Percentiles rank a stretch among this genome's conserved stretches.
phyloP scores from a whole-genome alignment of 2,888 invertebrate genomes.

The Pterostichus niger region DNA sequence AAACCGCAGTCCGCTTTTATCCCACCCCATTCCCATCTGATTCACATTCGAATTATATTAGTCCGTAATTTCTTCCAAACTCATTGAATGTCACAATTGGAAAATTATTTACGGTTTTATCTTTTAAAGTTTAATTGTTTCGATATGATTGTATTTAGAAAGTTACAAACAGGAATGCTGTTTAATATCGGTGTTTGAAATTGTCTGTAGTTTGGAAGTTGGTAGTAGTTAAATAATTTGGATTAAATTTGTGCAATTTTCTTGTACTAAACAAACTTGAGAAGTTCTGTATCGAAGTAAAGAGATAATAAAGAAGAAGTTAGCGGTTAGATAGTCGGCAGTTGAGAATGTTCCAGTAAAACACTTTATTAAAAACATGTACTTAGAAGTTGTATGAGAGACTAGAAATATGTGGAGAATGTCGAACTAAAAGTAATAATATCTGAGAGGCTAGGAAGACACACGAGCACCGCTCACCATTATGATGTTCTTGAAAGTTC shows the following conservation, averaged over 20 bases:
- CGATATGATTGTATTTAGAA: constrained; percentile 28
- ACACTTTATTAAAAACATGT: constrained; percentile 62
- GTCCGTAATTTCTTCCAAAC: neutral
- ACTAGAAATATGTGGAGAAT: constrained; percentile 59
- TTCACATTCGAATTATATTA: neutral
- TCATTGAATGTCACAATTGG: neutral
- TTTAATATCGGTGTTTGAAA: constrained; percentile 46
- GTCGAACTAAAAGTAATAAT: constrained; percentile 65
- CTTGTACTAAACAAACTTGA: constrained; percentile 44
- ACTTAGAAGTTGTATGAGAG: constrained; percentile 47
- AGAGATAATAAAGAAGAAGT: constrained; percentile 59
- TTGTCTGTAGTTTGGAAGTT: constrained; percentile 41
- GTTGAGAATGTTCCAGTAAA: neutral
- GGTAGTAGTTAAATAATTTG: constrained; percentile 56
- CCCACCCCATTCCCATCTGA: neutral
- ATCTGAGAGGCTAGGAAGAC: constrained; percentile 34
- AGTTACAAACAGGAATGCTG: constrained; percentile 25
- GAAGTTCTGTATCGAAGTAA: constrained; percentile 57
- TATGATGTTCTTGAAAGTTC: constrained; percentile 65
- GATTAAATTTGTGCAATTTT: constrained; percentile 61
- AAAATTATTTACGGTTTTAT: constrained; percentile 9
- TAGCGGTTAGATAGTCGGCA: constrained; percentile 46
- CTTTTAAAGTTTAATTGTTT: constrained; percentile 34
- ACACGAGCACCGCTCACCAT: constrained; percentile 38
- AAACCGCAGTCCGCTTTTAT: neutral